Evolutionary conservation across 1,140 invertebrate species (phyloP), one percentile per base, ranked within the genome.

Genomic region (Panagrolaimus sp.): DNA sequence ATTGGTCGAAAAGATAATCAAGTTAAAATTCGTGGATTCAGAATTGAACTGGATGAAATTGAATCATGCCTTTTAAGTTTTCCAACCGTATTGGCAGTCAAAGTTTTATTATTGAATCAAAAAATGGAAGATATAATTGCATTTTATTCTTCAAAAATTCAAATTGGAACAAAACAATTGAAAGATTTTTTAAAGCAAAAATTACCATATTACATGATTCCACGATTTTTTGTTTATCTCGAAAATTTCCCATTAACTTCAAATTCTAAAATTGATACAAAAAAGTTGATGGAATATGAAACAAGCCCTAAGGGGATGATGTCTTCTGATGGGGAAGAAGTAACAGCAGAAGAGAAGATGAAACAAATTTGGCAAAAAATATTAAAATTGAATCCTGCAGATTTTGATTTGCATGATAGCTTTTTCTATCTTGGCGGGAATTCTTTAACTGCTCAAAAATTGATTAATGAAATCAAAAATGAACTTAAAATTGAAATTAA

Each of bases 361-460:
- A 8, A n/a, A 15, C 38, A 45, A 24, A 67, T 69, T 9, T 69
- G 67, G 67, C 10, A 24, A 38, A 28, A 69, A n/a, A 28, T 26
- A 65, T 28, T 69, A 14, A 26, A 48, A 32, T 14, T 65, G 8
- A 7, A 38, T 17, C 17, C 52, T 5, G 67, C 32, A 38, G 67
- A 65, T 26, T 62, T 70, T 15, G 32, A 47, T n/a, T 32, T 9
- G 38, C 75, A 5, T 21, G 63, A 73, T n/a, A 17, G n/a, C 43
- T 73, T 73, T 24, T 48, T 73, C 48, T 44, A 74, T 17, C n/a
- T 70, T 28, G 72, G 72, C 9, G 72, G 72, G 2, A 67, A 73
- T 43, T 73, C 72, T 10, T 44, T 73, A 15, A 75, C 14, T 38
- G 72, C 32, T 14, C n/a, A 32, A 24, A 26, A n/a, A 21, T 14